Conservation (phyloP, 2,797 vertebrate species). For the Etheostoma nigrum region DNA sequence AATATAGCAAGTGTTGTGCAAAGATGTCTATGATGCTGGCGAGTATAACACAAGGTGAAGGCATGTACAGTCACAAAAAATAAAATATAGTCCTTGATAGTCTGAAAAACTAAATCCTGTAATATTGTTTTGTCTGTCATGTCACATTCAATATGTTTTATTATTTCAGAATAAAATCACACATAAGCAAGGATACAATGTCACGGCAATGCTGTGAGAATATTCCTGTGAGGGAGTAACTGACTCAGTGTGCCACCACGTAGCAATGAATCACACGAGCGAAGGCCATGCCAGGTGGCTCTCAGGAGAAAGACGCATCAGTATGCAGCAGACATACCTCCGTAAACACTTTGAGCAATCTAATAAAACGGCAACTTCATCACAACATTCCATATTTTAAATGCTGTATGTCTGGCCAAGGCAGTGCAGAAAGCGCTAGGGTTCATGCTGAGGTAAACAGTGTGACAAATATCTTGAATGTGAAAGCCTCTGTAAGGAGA, state of each 20-base stretch:
- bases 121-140: constrained; percentile 9
- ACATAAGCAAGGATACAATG: constrained; percentile 20
- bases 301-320: constrained; percentile 49
- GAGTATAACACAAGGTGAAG: background rate
- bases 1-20: background rate
- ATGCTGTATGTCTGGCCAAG: constrained; percentile 18
- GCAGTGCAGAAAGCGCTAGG: constrained; percentile 5
- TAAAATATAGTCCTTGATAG: background rate
- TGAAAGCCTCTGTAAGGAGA: constrained; percentile 12
- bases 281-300: constrained; percentile 63
- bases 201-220: constrained; percentile 51
- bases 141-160: background rate
- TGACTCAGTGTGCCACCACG: constrained; percentile 68
- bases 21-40: background rate
- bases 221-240: constrained; percentile 65
- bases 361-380: constrained; percentile 34
- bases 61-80: background rate
- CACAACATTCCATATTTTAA: constrained; percentile 22
- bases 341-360: constrained; percentile 43
- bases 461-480: constrained; percentile 33
- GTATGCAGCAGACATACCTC: constrained; percentile 50
- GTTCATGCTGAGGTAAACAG: constrained; percentile 24
- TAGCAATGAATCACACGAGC: constrained; percentile 70
- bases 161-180: constrained; percentile 17
- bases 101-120: constrained; percentile 8